Evolutionary conservation across 2,797 vertebrate genomes (phyloP).

Genomic region (Crocidura indochinensis): DNA sequence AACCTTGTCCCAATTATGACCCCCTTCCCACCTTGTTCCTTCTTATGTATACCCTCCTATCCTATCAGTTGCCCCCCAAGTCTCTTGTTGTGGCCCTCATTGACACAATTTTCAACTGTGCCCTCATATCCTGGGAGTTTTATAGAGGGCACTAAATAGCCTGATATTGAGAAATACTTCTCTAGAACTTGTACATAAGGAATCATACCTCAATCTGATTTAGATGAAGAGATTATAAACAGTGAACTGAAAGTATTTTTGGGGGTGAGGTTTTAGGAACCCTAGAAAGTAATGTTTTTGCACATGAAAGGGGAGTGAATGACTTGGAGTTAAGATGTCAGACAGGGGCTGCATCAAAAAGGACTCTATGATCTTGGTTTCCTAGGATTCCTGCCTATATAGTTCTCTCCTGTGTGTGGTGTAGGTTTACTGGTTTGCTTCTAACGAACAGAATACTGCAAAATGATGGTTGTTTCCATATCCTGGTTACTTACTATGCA

Average conservation of each 20-base stretch:
- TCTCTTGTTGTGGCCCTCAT: no score
- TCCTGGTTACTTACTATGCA: no score
- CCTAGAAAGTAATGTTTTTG: not conserved
- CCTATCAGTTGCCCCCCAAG: no score
- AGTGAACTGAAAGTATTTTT: not conserved
- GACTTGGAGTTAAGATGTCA: not conserved
- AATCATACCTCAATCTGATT: not conserved
- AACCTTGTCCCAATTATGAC: no score
- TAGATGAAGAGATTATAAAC: not conserved
- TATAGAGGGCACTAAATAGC: no score
- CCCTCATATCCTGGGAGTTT: no score
- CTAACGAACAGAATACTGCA: not conserved
- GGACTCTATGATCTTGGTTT: not conserved
- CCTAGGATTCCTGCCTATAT: not conserved
- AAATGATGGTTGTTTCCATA: not conserved
- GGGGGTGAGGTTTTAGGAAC: not conserved
- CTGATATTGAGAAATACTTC: no score
- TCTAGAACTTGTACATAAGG: not conserved
- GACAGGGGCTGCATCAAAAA: not conserved
- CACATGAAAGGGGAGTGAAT: not conserved
- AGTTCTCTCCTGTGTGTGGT: not conserved
- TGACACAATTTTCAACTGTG: no score
- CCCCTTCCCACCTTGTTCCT: no score
- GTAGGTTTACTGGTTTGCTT: not conserved
- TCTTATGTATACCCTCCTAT: no score